Base-by-base conservation (phyloP, 2,113 vertebrate species). In the Hippocampus barbouri region DNA sequence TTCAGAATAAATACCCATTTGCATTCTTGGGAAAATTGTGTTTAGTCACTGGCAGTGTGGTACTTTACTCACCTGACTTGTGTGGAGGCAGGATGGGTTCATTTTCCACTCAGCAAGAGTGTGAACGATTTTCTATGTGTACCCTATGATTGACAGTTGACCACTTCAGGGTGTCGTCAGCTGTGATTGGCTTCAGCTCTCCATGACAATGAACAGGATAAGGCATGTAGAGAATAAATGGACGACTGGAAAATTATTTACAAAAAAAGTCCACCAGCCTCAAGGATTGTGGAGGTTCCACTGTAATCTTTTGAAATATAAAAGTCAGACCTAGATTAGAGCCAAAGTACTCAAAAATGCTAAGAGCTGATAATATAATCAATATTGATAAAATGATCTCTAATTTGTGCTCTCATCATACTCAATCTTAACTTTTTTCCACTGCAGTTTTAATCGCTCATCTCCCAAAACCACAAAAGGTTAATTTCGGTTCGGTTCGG, bases 401-500 rank as follows among this genome's bases (percentile, higher is more conserved):
- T 23, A 56, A 59, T 59, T 5, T 3, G 8, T 56, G 2, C 2
- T n/a, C n/a, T 23, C 53, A 54, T 54, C n/a, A 54, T n/a, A 25
- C 10, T 27, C 56, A 9, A 25, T 2, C 5, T 27, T 4, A 27
- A 10, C 6, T 59, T 59, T 59, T 59, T n/a, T 15, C n/a, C n/a
- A 59, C 0, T 59, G 56, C 11, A 25, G 56, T 25, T 65, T 64
- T n/a, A 65, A 23, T 65, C 21, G 14, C 9, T 65, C 2, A 4
- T 47, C 43, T 14, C 14, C n/a, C 18, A 47, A 21, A 21, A 27
- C 23, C 73, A 40, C 38, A 38, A 70, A 70, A 66, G 70, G 68
- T 78, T 76, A 12, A 60, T 60, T 60, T 30, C 40, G 68, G 76
- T 80, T 73, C 80, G 74, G 62, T 77, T 70, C 66, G 73, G 64